Evolutionary conservation across 2,888 invertebrate species (phyloP), one percentile per base, ranked within the genome.

Genomic region (Leptothorax acervorum): DNA sequence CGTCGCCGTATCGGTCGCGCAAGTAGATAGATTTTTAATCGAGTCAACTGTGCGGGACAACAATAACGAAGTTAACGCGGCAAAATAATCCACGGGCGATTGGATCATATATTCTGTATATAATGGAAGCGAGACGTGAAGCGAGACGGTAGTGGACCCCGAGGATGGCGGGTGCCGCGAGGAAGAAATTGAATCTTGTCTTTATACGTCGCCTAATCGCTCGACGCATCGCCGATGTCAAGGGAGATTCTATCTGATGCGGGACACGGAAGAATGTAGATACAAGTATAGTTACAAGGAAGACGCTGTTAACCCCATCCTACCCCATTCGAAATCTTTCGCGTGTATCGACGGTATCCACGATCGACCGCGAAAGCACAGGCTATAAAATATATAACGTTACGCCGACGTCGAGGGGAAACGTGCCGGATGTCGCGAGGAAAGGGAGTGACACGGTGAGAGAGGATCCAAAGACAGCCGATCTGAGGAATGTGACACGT

Each of bases 21-120:
- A 87, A 86, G 89, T 87, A 89, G 89, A 90, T 90, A 89, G 90
- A 83, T 89, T 89, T 90, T 86, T 86, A 90, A 89, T 88, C 90
- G 87, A 90, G 87, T 86, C 87, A 84, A 62, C 62, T 70, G 51
- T 68, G 45, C 60, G 73, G 82, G 66, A 57, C 55, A 70, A 82
- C 81, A 65, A 35, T 66, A 87, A 88, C 88, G 60, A 76, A 89
- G 89, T 89, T 86, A 85, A 66, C 65, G 65, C 85, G 83, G 82
- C 78, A 71, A 89, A 87, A 88, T 88, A 88, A 89, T 90, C 87
- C 85, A 66, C 66, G 76, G 42, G 53, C 84, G 87, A 89, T 88
- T 76, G 88, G 84, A 84, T 88, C 63, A 53, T 45, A 31, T 66
- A 48, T 62, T 51, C n/a, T 31, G 73, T 73, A 82, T 82, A 85